These are phyloP conservation scores for Drosophila testacea DNA, from an alignment of 2,888 invertebrate genomes.

Conservation along the genomic window DNA sequence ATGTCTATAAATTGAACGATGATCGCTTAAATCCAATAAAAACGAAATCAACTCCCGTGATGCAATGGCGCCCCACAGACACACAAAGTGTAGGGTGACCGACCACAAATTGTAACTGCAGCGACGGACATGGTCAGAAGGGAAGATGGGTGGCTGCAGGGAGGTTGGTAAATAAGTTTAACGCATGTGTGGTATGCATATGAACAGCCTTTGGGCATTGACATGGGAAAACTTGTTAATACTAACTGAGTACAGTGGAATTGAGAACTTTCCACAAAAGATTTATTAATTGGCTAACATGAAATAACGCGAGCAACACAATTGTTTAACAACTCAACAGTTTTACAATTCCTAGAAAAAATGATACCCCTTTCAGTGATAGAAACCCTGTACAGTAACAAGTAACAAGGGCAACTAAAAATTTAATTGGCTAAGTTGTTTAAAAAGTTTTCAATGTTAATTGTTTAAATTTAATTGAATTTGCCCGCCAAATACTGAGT, in stretches of 20 bases:
- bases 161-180: slow-evolving; percentile 8
- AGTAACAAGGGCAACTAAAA: no score
- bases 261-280: neutral
- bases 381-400: no score
- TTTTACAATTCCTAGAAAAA: no score
- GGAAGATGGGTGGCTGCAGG: neutral
- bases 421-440: no score
- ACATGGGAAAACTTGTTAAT: slow-evolving; percentile 4
- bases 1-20: slow-evolving; percentile 59
- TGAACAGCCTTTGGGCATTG: slow-evolving; percentile 17
- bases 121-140: neutral
- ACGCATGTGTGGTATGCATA: slow-evolving; percentile 21
- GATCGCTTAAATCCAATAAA: slow-evolving; percentile 57
- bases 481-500: no score
- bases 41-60: slow-evolving; percentile 35
- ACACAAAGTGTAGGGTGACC: slow-evolving; percentile 11
- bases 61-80: neutral
- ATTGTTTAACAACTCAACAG: no score
- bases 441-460: no score
- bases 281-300: no score
- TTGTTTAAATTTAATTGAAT: no score
- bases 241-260: neutral
- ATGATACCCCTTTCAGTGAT: no score
- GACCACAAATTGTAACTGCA: slow-evolving; percentile 55
- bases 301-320: no score